phyloP scores from a whole-genome alignment of 2,888 invertebrate genomes.

The Lathronympha strigana region DNA sequence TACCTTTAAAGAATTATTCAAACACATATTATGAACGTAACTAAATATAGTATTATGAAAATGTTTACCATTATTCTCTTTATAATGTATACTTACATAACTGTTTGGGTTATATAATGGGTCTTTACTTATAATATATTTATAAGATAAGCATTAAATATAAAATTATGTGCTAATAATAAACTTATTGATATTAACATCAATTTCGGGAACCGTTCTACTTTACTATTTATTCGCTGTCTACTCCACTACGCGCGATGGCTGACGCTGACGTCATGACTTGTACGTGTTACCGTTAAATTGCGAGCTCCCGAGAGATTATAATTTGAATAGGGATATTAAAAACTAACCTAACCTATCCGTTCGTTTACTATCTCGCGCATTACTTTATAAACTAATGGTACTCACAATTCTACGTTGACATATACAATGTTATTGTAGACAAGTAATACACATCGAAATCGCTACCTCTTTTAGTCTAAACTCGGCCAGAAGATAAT shows the following conservation, averaged over 20 bases:
- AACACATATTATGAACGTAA: neutral
- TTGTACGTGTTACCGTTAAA: no score
- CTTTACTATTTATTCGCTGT: neutral
- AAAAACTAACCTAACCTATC: no score
- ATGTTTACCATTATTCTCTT: conserved; percentile 6
- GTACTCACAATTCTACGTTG: no score
- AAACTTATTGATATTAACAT: neutral
- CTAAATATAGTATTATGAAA: neutral
- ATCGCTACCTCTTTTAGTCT: conserved; percentile 9
- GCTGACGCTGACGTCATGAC: neutral
- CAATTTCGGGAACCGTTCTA: neutral
- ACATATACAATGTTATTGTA: neutral
- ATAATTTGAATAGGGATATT: no score
- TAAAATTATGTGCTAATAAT: neutral
- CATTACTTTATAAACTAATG: no score
- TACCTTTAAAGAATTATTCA: neutral
- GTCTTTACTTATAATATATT: no score
- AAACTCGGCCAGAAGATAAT: neutral
- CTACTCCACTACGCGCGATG: neutral
- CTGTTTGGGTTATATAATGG: neutral
- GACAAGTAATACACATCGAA: conserved; percentile 13
- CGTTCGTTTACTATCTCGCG: no score
- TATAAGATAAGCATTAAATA: conserved; percentile 3
- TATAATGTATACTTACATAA: neutral
- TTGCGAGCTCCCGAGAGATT: no score